Evolutionary conservation across 2,113 vertebrate genomes (phyloP), one percentile per base, ranked within the genome.

Genomic region (Strix aluco): DNA sequence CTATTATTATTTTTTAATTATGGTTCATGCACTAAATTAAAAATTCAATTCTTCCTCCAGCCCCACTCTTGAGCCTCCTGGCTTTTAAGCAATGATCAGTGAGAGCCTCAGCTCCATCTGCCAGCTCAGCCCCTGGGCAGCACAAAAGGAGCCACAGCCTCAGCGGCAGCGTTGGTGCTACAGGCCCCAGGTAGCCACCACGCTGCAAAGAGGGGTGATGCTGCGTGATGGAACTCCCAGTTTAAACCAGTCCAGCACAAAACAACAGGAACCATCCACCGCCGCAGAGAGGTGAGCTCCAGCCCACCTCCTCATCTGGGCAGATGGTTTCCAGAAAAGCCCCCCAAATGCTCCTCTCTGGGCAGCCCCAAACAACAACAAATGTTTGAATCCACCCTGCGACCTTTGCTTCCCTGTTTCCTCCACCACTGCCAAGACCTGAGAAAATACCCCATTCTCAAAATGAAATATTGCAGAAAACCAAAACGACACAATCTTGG

Each of bases 91-190:
- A 38, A 5, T 5, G 26, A 47, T 27, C 36, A 38, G 66, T 17
- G 8, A 29, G 23, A 25, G 57, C 15, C n/a, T 23, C 63, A 54
- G 57, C 59, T 65, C 63, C 4, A 0, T 27, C 52, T 44, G 36
- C 55, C 57, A 15, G 40, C 66, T 82, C 51, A 42, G 55, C 49
- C 34, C 63, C 1, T 0, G 32, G 58, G 47, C 71, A 62, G 55
- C 4, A 1, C 8, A 1, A 1, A 0, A 25, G 73, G 12, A 40
- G 7, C 54, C 9, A 1, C 6, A 5, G 30, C 26, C 44, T 27
- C 65, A 40, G 57, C 2, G 0, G 16, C 80, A 49, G 9, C 3
- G 1, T 2, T 10, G 26, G 51, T 65, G 38, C 38, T 22, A 5
- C 21, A 4, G 65, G 38, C 26, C 66, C 73, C 66, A 30, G 44